Conservation (phyloP, 1,140 invertebrate genomes). For the Drosophila kikkawai region DNA sequence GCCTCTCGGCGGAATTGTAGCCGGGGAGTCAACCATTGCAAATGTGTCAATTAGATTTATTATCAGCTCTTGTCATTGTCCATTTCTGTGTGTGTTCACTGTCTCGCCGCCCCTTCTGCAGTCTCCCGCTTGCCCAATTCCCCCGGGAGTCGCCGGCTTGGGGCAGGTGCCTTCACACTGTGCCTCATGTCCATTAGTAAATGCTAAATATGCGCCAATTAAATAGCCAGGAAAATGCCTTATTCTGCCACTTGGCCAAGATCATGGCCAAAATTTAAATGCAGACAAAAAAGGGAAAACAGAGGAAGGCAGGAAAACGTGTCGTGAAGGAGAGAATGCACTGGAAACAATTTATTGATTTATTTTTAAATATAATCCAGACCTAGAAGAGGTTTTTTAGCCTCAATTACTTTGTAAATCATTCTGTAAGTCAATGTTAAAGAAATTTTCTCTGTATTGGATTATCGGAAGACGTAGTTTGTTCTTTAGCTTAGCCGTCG, state of each 20-base stretch:
- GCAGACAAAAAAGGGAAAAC: constrained; percentile 55
- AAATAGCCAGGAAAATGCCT: constrained; percentile 74
- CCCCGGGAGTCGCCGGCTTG: constrained; percentile 32
- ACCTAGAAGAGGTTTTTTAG: too few species aligned
- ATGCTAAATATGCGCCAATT: constrained; percentile 82
- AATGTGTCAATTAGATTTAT: constrained; percentile 85
- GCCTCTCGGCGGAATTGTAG: constrained; percentile 25
- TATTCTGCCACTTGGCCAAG: constrained; percentile 43
- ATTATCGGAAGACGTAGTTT: neutral
- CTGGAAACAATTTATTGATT: neutral
- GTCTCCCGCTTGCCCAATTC: constrained; percentile 27
- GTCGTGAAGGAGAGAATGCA: neutral
- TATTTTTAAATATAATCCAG: neutral
- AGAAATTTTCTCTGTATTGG: neutral
- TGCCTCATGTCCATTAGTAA: constrained; percentile 77
- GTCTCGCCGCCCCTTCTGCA: constrained; percentile 3
- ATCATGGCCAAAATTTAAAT: constrained; percentile 77
- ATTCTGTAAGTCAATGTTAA: neutral
- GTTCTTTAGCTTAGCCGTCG: too few species aligned
- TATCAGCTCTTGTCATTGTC: constrained; percentile 74
- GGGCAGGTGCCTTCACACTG: constrained; percentile 73
- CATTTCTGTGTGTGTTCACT: constrained; percentile 44
- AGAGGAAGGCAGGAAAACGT: constrained; percentile 16
- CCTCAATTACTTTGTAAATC: too few species aligned
- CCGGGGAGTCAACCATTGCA: constrained; percentile 67